Conservation (phyloP, 2,797 vertebrate species). For the Poliocrania exsul region DNA sequence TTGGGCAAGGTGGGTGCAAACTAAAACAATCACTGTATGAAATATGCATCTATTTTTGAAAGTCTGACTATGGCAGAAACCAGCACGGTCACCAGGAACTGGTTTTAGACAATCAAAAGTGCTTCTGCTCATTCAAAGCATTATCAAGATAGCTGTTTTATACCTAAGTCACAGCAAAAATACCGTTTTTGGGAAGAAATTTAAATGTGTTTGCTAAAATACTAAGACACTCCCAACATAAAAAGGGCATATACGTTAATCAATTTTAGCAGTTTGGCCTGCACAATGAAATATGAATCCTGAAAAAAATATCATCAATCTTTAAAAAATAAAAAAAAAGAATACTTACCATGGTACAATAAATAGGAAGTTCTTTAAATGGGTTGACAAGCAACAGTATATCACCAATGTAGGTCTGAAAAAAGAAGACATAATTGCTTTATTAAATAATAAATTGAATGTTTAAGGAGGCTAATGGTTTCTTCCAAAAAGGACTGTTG, state of each 20-base stretch:
- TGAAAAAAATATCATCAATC: background rate
- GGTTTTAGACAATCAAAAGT: background rate
- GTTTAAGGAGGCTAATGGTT: background rate
- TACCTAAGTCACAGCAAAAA: background rate
- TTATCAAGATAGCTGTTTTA: background rate
- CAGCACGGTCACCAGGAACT: background rate
- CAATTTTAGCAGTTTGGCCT: background rate
- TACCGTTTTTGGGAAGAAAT: background rate
- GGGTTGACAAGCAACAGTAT: conserved; percentile 94
- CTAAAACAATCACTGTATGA: background rate
- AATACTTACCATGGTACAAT: conserved; percentile 89
- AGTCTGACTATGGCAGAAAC: background rate
- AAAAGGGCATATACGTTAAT: background rate
- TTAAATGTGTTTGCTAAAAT: background rate
- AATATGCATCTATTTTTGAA: background rate
- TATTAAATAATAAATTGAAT: background rate
- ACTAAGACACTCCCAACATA: background rate
- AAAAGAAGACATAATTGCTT: conserved; percentile 11
- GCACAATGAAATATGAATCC: background rate
- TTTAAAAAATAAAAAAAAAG: background rate
- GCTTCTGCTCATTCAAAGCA: background rate
- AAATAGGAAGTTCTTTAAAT: conserved; percentile 95
- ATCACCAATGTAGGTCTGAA: conserved; percentile 93
- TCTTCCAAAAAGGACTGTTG: background rate
- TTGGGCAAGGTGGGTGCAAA: background rate